A percentile compares a stretch with the other conserved stretches of the same genome.
Evolutionary conservation across 53 echinoderm and acorn worm species (phyloP).

Genomic region (Luidia sarsii): DNA sequence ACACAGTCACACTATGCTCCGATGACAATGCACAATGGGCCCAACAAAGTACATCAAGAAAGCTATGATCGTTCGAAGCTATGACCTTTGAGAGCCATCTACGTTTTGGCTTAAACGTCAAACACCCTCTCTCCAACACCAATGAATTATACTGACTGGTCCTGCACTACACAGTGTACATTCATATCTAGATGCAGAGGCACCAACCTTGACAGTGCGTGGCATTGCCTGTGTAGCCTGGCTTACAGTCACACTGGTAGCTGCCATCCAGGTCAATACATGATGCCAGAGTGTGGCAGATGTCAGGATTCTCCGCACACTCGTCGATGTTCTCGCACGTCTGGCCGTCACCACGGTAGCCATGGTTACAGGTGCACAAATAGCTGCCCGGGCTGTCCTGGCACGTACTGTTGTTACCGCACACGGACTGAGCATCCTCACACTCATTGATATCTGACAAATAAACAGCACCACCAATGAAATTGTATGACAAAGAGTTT

Average conservation of each 20-base stretch:
- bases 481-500: too few species aligned
- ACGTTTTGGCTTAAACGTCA: too few species aligned
- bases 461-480: too few species aligned
- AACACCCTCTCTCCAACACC: too few species aligned
- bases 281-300: conserved; percentile 7
- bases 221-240: conserved; percentile 33
- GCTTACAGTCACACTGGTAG: conserved; percentile 33
- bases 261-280: conserved; percentile 43
- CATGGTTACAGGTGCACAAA: conserved; percentile 62
- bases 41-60: too few species aligned
- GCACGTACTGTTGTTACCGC: conserved; percentile 41
- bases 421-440: background rate
- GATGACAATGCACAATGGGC: too few species aligned
- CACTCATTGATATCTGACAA: conserved; percentile 46
- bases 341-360: conserved; percentile 69
- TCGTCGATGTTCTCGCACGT: conserved; percentile 51
- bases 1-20: too few species aligned
- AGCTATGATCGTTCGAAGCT: too few species aligned
- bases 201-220: conserved; percentile 29
- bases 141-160: too few species aligned
- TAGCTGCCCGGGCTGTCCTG: conserved; percentile 67
- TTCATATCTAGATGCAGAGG: too few species aligned
- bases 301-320: conserved; percentile 37
- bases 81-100: too few species aligned
- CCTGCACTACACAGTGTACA: too few species aligned